Conservation (phyloP, 2,888 invertebrate species). For the Nomada flava region DNA sequence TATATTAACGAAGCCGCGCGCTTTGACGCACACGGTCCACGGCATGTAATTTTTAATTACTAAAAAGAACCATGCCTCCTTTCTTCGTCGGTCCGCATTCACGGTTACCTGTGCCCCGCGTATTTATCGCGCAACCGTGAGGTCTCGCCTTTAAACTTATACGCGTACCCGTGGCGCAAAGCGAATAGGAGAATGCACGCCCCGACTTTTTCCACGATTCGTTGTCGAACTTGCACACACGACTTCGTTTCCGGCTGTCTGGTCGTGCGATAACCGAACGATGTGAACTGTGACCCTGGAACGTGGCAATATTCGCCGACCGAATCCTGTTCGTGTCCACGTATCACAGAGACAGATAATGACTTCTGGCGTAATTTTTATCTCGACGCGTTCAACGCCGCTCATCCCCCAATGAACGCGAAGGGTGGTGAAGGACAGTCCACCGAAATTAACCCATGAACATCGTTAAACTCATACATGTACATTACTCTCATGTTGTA, state of each 20-base stretch:
- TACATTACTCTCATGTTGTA: no score
- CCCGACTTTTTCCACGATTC: slow-evolving; percentile 39
- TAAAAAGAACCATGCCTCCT: slow-evolving; percentile 63
- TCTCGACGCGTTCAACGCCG: no score
- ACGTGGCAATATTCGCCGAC: slow-evolving; percentile 28
- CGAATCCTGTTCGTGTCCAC: slow-evolving; percentile 6
- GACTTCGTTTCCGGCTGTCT: slow-evolving; percentile 35
- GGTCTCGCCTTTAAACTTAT: slow-evolving; percentile 55
- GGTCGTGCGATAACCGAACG: slow-evolving; percentile 40
- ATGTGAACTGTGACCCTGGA: slow-evolving; percentile 15
- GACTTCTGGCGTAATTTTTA: background rate
- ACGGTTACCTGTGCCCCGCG: slow-evolving; percentile 52
- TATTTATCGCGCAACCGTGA: slow-evolving; percentile 59
- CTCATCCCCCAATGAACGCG: no score
- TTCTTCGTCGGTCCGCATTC: slow-evolving; percentile 59
- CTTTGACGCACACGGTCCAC: slow-evolving; percentile 64
- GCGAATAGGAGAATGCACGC: slow-evolving; percentile 40
- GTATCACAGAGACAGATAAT: slow-evolving; percentile 14
- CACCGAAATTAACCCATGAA: no score
- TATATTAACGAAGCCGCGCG: slow-evolving; percentile 69
- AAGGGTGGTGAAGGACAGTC: no score
- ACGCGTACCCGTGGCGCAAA: slow-evolving; percentile 38
- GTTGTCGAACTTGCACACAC: slow-evolving; percentile 30
- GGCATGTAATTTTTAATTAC: slow-evolving; percentile 73
- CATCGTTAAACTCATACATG: no score